A percentile compares a stretch with the other conserved stretches of the same genome.
These are phyloP conservation scores for Drosophila repletoides DNA, from an alignment of 1,140 invertebrate species.

Conservation along the genomic window DNA sequence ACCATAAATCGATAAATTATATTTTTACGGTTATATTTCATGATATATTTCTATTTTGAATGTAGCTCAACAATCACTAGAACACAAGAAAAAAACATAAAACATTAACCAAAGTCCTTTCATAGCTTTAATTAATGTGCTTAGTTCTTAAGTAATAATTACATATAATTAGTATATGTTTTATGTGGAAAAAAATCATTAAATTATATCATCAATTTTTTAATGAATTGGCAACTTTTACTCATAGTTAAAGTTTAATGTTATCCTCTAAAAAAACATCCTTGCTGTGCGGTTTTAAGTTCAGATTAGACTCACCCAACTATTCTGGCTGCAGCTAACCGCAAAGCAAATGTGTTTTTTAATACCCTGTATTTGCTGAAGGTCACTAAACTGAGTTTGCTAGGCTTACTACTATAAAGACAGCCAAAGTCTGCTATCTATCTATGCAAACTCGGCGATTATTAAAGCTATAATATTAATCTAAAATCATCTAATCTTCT, in stretches of 20 bases:
- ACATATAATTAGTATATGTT: neutral
- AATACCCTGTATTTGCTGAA: conserved; percentile 7
- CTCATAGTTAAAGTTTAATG: too few relatives aligned
- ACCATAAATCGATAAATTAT: too few relatives aligned
- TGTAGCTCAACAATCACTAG: conserved; percentile 72
- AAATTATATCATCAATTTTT: neutral
- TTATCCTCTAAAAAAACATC: too few relatives aligned
- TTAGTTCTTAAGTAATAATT: conserved; percentile 32
- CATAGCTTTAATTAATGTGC: conserved; percentile 65
- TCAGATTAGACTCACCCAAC: conserved; percentile 26
- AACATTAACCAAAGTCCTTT: conserved; percentile 40
- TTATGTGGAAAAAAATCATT: neutral
- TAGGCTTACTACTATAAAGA: too few relatives aligned
- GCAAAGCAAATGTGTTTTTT: conserved; percentile 15
- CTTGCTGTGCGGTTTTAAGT: neutral
- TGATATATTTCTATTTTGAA: conserved; percentile 37
- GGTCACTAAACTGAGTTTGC: too few relatives aligned
- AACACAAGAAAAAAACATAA: conserved; percentile 23
- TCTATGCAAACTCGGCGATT: too few relatives aligned
- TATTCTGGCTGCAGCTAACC: neutral
- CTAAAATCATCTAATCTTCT: neutral
- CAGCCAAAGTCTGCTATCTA: too few relatives aligned
- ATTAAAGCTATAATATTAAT: too few relatives aligned
- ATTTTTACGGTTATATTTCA: too few relatives aligned
- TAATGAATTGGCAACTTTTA: conserved; percentile 2